Evolutionary conservation across 2,888 invertebrate genomes (phyloP), one percentile per base, ranked within the genome.

Genomic region (Drosophila flavopinicola): DNA sequence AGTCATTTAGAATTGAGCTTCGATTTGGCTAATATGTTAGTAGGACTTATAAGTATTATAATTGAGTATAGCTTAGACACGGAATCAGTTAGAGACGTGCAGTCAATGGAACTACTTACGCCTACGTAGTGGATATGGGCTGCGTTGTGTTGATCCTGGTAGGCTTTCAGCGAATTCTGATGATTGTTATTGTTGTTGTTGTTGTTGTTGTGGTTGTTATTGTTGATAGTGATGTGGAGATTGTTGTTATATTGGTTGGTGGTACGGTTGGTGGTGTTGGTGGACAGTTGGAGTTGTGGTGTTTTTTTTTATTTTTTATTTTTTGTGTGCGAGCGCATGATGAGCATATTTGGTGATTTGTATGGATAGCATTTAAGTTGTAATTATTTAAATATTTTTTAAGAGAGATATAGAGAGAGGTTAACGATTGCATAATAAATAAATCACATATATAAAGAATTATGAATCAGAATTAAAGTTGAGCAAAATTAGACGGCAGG

Each of bases 91-190:
- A 37, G 51, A 68, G 64, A 66, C 71, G 66, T 85, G 84, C 72
- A 67, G 29, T 71, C 20, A 63, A 79, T 79, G 80, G 70, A 77
- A 85, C 85, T 90, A 95, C 96, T 95, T 93, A 97, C 96, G 94
- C 93, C 96, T 94, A 92, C 96, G 93, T 75, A 95, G 93, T 79
- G 95, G 95, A 91, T 96, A 96, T 57, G 96, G 96, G 91, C 96
- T 96, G 90, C 96, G 94, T 92, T 95, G 96, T 89, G 94, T 96
- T 79, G 96, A 95, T 88, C 95, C 94, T 77, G 96, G 96, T 91
- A 96, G 92, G 92, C 95, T 96, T 92, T 97, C 96, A 86, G 95
- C 96, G 92, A 95, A 95, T 93, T 96, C 96, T 96, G 92, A 79
- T 88, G 77, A 68, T 78, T 54, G 69, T 80, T 59, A 57, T 66